Conservation (phyloP, 1,140 invertebrate genomes). For the Euura saliciscinereae region DNA sequence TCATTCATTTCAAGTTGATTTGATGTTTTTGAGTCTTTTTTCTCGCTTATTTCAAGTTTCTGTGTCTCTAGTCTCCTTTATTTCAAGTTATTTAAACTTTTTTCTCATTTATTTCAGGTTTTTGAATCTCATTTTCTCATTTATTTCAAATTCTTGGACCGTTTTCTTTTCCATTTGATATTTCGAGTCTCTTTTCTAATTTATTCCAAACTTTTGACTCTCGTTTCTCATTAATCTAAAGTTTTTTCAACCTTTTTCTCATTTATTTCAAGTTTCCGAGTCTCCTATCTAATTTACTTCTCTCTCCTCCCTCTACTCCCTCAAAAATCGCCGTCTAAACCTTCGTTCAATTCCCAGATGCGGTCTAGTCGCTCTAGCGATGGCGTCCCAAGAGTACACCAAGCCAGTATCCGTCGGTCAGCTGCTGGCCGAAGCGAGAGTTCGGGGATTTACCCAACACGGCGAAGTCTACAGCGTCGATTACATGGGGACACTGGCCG, state of each 20-base stretch:
- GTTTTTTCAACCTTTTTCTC: no score
- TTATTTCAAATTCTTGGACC: no score
- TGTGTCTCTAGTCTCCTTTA: no score
- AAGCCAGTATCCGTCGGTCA: slow-evolving; percentile 62
- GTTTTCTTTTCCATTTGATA: no score
- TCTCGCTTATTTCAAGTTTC: no score
- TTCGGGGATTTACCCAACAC: slow-evolving; percentile 71
- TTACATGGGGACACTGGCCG: slow-evolving; percentile 68
- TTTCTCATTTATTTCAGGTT: background rate
- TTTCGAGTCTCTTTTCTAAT: no score
- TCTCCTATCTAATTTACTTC: no score
- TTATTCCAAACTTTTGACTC: slow-evolving; percentile 1
- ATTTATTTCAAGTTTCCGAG: no score
- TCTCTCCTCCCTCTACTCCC: slow-evolving; percentile 1
- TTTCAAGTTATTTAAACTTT: no score
- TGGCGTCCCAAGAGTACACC: slow-evolving; percentile 70
- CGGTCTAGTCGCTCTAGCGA: slow-evolving; percentile 80
- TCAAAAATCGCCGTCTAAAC: background rate
- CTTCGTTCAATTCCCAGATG: slow-evolving; percentile 63
- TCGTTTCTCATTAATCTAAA: background rate
- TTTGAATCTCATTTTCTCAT: no score
- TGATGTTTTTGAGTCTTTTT: background rate
- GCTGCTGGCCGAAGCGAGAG: slow-evolving; percentile 67
- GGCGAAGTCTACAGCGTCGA: slow-evolving; percentile 87
- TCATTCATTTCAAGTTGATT: no score